Evolutionary conservation across 37 sponge, comb jelly and placozoan species (phyloP), one percentile per base, ranked within the genome.

Genomic region (Agelas oroides): DNA sequence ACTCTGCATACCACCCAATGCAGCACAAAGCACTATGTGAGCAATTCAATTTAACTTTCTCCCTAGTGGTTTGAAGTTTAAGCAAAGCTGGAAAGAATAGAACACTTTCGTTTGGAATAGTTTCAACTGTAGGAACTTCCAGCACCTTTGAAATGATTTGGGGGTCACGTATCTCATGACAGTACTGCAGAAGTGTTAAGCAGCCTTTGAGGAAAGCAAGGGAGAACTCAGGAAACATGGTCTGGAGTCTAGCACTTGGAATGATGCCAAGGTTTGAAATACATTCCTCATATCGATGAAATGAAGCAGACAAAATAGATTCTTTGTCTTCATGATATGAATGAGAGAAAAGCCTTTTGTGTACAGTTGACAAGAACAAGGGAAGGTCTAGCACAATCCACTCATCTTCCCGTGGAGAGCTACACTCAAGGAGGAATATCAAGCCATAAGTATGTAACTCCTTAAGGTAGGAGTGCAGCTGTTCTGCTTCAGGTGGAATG

Each of bases 61-160:
- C 32, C 0, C 35, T 53, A 8, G 17, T 56, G 21, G 32, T 2
- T 21, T 58, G 28, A 20, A 78, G 35, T 21, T 58, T 21, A 20
- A 78, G 35, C 25, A 86, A 56, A 77, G 76, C 77, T 55, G 86
- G 86, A 32, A 86, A 86, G 71, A 70, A 86, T 1, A 72, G 60
- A 34, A 65, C 66, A 37, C 37, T 35, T 58, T 61, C 36, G 5
- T 25, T 12, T 46, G 5, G 34, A 25, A 21, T 3, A 18, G 31
- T 21, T 17, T 33, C 33, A 66, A 30, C 2, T 1, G 3, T 11
- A 5, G 34, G 70, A 0, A 17, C 16, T 23, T 31, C 46, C 3
- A 46, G 46, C 8, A 46, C 46, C 46, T 46, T 46, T 3, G 46
- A 46, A 46, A 46, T 46, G 46, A 46, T 57, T 19, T 54, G 31